Evolutionary conservation across 2,888 invertebrate species (phyloP).

Genomic region (Omphaloscelis lunosa): DNA sequence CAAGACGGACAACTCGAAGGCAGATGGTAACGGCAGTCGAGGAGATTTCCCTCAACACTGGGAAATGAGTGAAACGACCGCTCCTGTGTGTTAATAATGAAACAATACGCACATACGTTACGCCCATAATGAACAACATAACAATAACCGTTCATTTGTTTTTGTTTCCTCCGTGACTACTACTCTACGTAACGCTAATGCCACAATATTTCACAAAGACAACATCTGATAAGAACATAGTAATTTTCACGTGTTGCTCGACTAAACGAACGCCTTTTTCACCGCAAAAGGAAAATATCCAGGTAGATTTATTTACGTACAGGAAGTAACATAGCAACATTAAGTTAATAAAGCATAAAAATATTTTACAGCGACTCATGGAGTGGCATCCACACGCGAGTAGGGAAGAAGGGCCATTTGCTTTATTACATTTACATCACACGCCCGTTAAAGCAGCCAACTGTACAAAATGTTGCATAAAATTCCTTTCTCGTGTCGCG

Average conservation of each 20-base stretch:
- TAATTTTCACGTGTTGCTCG: conserved; percentile 61
- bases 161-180: conserved; percentile 52
- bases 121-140: conserved; percentile 31
- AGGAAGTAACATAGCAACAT: conserved; percentile 67
- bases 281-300: conserved; percentile 52
- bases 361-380: conserved; percentile 79
- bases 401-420: conserved; percentile 81
- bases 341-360: conserved; percentile 82
- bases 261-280: conserved; percentile 51
- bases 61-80: conserved; percentile 52
- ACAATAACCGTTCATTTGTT: conserved; percentile 59
- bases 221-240: conserved; percentile 58
- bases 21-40: conserved; percentile 43
- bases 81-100: conserved; percentile 54
- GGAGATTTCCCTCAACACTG: conserved; percentile 54
- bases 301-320: conserved; percentile 69
- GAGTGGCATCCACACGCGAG: conserved; percentile 79
- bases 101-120: conserved; percentile 55
- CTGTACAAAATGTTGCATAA: conserved; percentile 84
- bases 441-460: conserved; percentile 82
- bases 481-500: conserved; percentile 74
- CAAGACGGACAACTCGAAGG: conserved; percentile 60
- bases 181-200: conserved; percentile 63
- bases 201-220: conserved; percentile 64
- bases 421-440: conserved; percentile 88